phyloP scores from a whole-genome alignment of 1,140 invertebrate species.

The Adoxophyes honmai region DNA sequence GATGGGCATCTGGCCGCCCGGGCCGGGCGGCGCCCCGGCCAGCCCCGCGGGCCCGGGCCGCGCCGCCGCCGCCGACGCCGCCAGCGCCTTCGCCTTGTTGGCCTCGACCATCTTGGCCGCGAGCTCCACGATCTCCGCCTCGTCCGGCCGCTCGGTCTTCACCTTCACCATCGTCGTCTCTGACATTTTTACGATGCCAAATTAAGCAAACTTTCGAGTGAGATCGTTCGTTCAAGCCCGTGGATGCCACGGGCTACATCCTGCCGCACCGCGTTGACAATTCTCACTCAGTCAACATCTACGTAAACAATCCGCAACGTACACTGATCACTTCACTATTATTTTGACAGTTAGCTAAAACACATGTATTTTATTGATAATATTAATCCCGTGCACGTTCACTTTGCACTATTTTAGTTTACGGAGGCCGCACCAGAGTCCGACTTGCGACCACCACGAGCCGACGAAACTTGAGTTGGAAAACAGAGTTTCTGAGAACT shows the following conservation, averaged over 20 bases:
- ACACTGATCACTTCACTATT: slow-evolving; percentile 47
- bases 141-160: slow-evolving; percentile 91
- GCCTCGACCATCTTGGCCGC: slow-evolving; percentile 92
- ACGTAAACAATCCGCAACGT: slow-evolving; percentile 57
- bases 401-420: slow-evolving; percentile 1
- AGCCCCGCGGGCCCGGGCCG: slow-evolving; percentile 52
- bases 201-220: not conserved
- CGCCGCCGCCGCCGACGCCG: slow-evolving; percentile 67
- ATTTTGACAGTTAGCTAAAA: slow-evolving; percentile 52
- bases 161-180: slow-evolving; percentile 72
- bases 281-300: slow-evolving; percentile 34
- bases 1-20: slow-evolving; percentile 78
- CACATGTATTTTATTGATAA: slow-evolving; percentile 17
- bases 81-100: slow-evolving; percentile 84
- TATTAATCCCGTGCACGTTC: not conserved
- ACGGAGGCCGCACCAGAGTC: not conserved
- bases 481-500: slow-evolving; percentile 6
- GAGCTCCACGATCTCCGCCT: slow-evolving; percentile 90
- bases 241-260: slow-evolving; percentile 41
- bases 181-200: slow-evolving; percentile 44
- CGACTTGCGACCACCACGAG: not conserved
- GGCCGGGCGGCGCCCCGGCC: slow-evolving; percentile 46
- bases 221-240: not conserved
- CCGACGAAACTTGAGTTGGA: slow-evolving; percentile 1
- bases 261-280: slow-evolving; percentile 31